A percentile compares a stretch with the other conserved stretches of the same genome.
Evolutionary conservation across 30 jellyfish, hydroid and myxozoan genomes (phyloP).

Genomic region (Hydractinia symbiolongicarpus): DNA sequence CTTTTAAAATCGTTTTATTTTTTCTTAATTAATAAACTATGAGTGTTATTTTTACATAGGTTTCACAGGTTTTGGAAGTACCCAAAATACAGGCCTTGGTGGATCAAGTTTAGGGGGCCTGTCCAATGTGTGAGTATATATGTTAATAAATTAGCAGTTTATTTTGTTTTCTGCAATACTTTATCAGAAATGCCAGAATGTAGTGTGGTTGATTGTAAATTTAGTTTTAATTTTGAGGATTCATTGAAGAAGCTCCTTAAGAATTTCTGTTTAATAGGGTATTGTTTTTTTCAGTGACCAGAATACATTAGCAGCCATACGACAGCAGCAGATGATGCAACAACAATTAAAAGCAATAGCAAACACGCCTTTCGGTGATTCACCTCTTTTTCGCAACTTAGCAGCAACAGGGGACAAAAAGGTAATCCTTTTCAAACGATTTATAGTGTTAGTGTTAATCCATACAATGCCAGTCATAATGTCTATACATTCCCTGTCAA

Average conservation of each 20-base stretch:
- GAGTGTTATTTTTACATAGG: not conserved
- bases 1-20: too few species aligned
- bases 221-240: not conserved
- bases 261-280: too few species aligned
- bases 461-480: not conserved
- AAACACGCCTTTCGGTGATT: conserved; percentile 90
- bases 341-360: conserved; percentile 84
- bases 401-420: conserved; percentile 29
- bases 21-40: too few species aligned
- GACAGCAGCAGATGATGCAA: conserved; percentile 83
- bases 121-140: conserved; percentile 14
- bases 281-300: conserved; percentile 40
- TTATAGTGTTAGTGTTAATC: not conserved
- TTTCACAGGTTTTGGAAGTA: conserved; percentile 18
- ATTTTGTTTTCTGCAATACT: not conserved
- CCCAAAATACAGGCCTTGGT: conserved; percentile 25
- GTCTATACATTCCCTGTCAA: not conserved
- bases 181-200: not conserved
- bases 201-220: not conserved
- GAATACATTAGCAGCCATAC: conserved; percentile 72
- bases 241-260: too few species aligned
- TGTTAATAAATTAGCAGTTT: too few species aligned
- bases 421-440: too few species aligned
- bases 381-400: conserved; percentile 81
- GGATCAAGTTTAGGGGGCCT: conserved; percentile 14